Evolutionary conservation across 2,797 vertebrate genomes (phyloP), one percentile per base, ranked within the genome.

Genomic region (Naso thynnoides): DNA sequence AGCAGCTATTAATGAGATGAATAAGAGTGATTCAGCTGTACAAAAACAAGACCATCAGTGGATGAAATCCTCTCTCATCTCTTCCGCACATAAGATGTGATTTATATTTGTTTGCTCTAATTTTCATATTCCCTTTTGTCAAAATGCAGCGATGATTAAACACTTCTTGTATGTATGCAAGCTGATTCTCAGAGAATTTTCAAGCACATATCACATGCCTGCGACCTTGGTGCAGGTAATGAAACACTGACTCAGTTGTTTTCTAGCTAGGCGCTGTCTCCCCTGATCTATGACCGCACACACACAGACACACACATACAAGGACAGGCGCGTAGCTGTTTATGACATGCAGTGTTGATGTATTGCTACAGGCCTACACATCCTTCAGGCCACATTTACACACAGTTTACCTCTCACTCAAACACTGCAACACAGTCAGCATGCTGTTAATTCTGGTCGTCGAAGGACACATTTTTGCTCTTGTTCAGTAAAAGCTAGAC

Each of bases 161-260:
- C 5, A n/a, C 19, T 38, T 56, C 44, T 54, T 36, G 13, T 38
- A 21, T 38, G 3, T 29, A 15, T n/a, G 11, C 8, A n/a, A 38
- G 18, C 53, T 16, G 16, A 16, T 4, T 31, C 0, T 11, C 0
- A 21, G 16, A 45, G 1, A 5, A 19, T 45, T 31, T 27, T 31
- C 6, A 41, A 16, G 31, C 3, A 6, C 6, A 41, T 3, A 27
- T 70, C 16, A 6, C 0, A 47, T 14, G 11, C 6, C 3, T 21
- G 8, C 47, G 36, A 47, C 29, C 31, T 47, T 21, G 19, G 14
- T 31, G 13, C 52, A 56, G 69, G 70, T 74, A 76, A 69, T 70
- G 72, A 81, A 85, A 71, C 73, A 66, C 45, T 78, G 79, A 83
- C 72, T 83, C 82, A 66, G 60, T 78, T 76, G 73, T 76, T 78